A percentile compares a stretch with the other conserved stretches of the same genome.
Conservation (phyloP, 2,797 vertebrate genomes). For the Mus spretus region DNA sequence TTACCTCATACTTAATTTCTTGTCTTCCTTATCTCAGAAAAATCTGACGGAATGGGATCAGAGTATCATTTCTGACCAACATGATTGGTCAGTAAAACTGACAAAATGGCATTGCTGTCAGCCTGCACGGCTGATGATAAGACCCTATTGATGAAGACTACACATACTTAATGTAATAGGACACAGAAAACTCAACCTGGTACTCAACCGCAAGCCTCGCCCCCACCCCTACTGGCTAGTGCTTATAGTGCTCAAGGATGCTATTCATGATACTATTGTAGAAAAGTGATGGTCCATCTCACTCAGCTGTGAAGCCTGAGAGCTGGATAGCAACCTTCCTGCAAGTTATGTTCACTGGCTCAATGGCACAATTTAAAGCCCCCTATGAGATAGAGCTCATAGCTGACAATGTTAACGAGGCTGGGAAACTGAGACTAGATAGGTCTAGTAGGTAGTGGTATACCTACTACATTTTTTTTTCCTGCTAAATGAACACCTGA, state of each 20-base stretch:
- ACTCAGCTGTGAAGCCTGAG: not conserved
- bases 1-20: not conserved
- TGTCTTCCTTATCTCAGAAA: not conserved
- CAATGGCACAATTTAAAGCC: not conserved
- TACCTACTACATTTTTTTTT: too few species aligned
- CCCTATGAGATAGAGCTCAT: not conserved
- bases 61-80: slow-evolving; percentile 5
- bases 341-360: not conserved
- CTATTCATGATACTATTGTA: not conserved
- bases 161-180: not conserved
- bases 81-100: not conserved
- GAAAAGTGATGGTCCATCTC: not conserved
- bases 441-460: not conserved
- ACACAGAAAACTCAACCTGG: not conserved
- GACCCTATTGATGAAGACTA: not conserved
- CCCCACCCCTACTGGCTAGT: not conserved
- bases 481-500: not conserved
- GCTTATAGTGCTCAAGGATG: not conserved
- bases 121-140: not conserved
- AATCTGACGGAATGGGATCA: not conserved
- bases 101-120: too few species aligned
- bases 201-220: not conserved
- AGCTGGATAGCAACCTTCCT: not conserved
- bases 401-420: not conserved
- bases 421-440: too few species aligned